Evolutionary conservation across 2,888 invertebrate species (phyloP), one percentile per base, ranked within the genome.

Genomic region (Caenorhabditis becei): DNA sequence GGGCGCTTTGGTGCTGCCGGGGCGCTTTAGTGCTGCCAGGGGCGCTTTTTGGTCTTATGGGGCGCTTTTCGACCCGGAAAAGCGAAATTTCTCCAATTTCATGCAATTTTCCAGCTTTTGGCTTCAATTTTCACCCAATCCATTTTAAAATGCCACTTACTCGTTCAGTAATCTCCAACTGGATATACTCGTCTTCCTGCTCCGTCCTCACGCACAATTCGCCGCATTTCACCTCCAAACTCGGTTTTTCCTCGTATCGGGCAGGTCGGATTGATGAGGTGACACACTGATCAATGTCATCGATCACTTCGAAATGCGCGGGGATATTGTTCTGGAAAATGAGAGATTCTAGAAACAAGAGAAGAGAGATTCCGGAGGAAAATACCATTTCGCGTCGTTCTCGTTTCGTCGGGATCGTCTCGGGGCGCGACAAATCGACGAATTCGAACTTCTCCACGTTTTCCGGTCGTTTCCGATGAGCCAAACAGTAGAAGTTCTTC

Each of bases 361-460:
- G n/a, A n/a, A n/a, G n/a, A n/a, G n/a, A n/a, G n/a, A n/a, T 26
- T 14, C 7, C 7, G 20, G 26, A 26, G 47, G 24, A 32, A 37
- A 35, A 8, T 11, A 61, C 44, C 61, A 14, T 44, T 16, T 44
- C 56, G 14, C 18, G 2, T 23, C 37, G 24, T 10, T 41, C 71
- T 24, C 28, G 16, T 35, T 37, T 74, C 18, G 23, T 8, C 41
- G 49, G 20, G 35, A 56, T 11, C 10, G 44, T 18, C 20, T 74
- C 51, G 5, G 41, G 8, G 11, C 11, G 8, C 3, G 74, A 71
- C 28, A 80, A 47, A 56, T 80, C 75, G 14, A 80, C 44, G 20
- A 49, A 80, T 41, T 80, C 80, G 20, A 70, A 77, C 14, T 71
- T 41, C 24, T 80, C 80, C 3, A 66, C 18, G 8, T 28, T 23